Percentiles rank a stretch among this genome's conserved stretches.
Evolutionary conservation across 2,888 invertebrate species (phyloP).

Genomic region (Luperina testacea): DNA sequence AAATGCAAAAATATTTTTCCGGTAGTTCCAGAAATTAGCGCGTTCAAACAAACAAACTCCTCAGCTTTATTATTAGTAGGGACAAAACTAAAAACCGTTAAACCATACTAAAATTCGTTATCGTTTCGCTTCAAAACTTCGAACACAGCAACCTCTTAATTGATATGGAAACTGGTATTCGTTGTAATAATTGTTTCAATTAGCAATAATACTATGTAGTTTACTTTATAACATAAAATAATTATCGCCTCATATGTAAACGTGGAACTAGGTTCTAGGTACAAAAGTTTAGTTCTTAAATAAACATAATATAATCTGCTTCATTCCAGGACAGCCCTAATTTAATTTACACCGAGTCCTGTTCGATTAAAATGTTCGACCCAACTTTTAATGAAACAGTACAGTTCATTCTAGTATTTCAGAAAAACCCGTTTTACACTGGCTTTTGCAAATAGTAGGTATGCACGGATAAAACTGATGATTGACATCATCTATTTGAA

Average conservation of each 20-base stretch:
- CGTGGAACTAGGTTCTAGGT: not conserved
- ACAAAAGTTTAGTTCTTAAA: not conserved
- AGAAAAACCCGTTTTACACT: not conserved
- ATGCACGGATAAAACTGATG: not conserved
- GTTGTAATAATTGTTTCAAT: not conserved
- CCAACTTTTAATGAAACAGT: slow-evolving; percentile 29
- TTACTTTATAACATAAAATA: slow-evolving; percentile 6
- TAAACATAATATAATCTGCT: slow-evolving; percentile 12
- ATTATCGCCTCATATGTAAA: not conserved
- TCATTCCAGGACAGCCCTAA: not conserved
- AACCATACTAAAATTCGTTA: not conserved
- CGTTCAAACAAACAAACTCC: not conserved
- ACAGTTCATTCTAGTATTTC: not conserved
- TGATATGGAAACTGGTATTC: not conserved
- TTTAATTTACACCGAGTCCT: slow-evolving; percentile 25
- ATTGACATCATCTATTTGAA: not conserved
- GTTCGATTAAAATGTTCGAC: not conserved
- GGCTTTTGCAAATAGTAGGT: not conserved
- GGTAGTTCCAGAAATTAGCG: no score
- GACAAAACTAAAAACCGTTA: not conserved
- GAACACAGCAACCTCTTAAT: not conserved
- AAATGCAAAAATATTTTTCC: no score
- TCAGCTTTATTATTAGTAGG: not conserved
- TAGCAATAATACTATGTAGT: not conserved
- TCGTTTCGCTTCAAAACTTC: not conserved